These are phyloP conservation scores for Myripristis murdjan DNA, from an alignment of 2,797 vertebrate species.

Conservation along the genomic window DNA sequence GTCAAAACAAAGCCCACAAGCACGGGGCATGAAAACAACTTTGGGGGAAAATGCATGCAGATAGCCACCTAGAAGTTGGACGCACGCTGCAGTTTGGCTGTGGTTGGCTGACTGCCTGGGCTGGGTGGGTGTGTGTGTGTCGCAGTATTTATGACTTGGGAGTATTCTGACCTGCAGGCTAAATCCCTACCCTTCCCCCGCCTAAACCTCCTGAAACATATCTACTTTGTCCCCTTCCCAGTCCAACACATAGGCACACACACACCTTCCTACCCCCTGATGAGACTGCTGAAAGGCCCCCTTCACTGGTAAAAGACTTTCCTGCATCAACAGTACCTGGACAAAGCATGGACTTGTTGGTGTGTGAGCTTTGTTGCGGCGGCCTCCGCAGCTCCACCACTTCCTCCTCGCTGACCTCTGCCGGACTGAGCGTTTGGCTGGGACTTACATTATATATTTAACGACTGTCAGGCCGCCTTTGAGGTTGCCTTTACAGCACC, in stretches of 20 bases:
- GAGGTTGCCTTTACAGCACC: slow-evolving; percentile 42
- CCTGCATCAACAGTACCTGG: slow-evolving; percentile 16
- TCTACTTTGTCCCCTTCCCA: slow-evolving; percentile 46
- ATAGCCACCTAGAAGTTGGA: slow-evolving; percentile 40
- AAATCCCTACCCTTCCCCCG: slow-evolving; percentile 3
- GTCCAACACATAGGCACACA: slow-evolving; percentile 37
- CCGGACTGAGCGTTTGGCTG: slow-evolving; percentile 22
- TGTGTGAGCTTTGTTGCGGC: slow-evolving; percentile 28
- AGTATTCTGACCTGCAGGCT: slow-evolving; percentile 37
- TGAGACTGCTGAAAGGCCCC: slow-evolving; percentile 51
- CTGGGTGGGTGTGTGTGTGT: too few species aligned
- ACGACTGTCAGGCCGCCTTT: slow-evolving; percentile 41
- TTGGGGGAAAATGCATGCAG: slow-evolving; percentile 39
- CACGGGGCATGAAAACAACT: slow-evolving; percentile 15
- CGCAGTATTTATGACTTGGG: slow-evolving; percentile 66
- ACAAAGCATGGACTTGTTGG: slow-evolving; percentile 56
- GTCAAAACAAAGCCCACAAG: slow-evolving; percentile 48
- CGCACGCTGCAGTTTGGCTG: slow-evolving; percentile 26
- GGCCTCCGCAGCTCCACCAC: slow-evolving; percentile 33
- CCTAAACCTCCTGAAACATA: slow-evolving; percentile 31
- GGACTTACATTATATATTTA: slow-evolving; percentile 50
- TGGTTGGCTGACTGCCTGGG: too few species aligned
- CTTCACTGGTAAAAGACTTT: slow-evolving; percentile 5
- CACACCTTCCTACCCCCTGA: slow-evolving; percentile 55
- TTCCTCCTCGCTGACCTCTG: slow-evolving; percentile 48